Evolutionary conservation across 2,113 vertebrate genomes (phyloP), one percentile per base, ranked within the genome.

Genomic region (Athene cunicularia): DNA sequence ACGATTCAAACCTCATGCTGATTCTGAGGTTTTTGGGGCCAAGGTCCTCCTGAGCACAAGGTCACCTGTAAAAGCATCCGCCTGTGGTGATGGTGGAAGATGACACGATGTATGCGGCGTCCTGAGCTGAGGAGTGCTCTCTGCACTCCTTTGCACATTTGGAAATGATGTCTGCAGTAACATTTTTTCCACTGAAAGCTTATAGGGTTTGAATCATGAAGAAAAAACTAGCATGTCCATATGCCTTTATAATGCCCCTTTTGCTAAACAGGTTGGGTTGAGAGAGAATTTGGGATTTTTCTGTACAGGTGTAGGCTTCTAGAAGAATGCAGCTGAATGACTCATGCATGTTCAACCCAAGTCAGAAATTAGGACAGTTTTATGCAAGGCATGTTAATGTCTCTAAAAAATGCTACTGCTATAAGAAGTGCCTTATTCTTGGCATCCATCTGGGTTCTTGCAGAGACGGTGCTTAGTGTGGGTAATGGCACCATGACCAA

Each of bases 381-480:
- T 90, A 86, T 92, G 94, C 94, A 86, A 93, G 92, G 72, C 95
- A 91, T 93, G 76, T 92, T 96, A 93, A 81, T 4, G 13, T 79
- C 80, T 85, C 80, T 94, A 87, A 85, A 93, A 97, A 96, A 93
- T 92, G 95, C 84, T 90, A 26, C 62, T 85, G 84, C 91, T 95
- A 90, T 93, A 95, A 97, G 91, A 33, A 93, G 84, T 62, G 80
- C 49, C 89, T 96, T 96, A 97, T 97, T 97, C 94, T 90, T 91
- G 95, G 93, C 89, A 76, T 80, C 93, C 96, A 94, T 96, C 93
- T 97, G 96, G 83, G 62, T 72, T 89, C 86, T 95, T 84, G 86
- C 86, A 94, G 90, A 93, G 93, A 88, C 5, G 3, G 49, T 50
- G 55, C 88, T 93, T 80, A 41, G 67, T 90, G 75, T 86, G 91